Percentiles rank a stretch among this genome's conserved stretches.
Evolutionary conservation across 2,888 invertebrate species (phyloP).

Genomic region (Drosophila buzzatii): DNA sequence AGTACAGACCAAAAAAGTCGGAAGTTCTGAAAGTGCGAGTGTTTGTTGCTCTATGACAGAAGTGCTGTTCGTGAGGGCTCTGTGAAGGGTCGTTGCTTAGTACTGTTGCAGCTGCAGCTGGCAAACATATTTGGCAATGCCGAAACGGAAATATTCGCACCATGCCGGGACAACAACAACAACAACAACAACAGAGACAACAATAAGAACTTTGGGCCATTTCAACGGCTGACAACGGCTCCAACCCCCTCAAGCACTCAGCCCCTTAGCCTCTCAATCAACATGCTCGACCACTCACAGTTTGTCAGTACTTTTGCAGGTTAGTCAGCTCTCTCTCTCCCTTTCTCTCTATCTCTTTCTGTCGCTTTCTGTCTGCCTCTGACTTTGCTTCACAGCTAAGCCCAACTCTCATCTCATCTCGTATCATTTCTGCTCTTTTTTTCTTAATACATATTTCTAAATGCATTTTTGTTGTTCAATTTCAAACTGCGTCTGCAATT

Average conservation of each 20-base stretch:
- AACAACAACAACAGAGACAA: slow-evolving; percentile 24
- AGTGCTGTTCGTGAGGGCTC: not conserved
- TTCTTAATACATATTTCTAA: slow-evolving; percentile 69
- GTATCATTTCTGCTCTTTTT: slow-evolving; percentile 36
- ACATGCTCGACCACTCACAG: slow-evolving; percentile 55
- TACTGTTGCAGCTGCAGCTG: slow-evolving; percentile 54
- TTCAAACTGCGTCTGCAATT: slow-evolving; percentile 77
- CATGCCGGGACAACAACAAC: slow-evolving; percentile 67
- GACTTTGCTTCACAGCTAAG: not conserved
- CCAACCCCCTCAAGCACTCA: not conserved
- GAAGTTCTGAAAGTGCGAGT: slow-evolving; percentile 77
- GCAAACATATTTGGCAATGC: slow-evolving; percentile 79
- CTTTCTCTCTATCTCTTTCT: slow-evolving; percentile 1
- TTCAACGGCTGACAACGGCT: slow-evolving; percentile 68
- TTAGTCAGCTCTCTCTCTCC: slow-evolving; percentile 51
- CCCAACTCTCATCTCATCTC: slow-evolving; percentile 9
- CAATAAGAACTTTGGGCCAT: slow-evolving; percentile 68
- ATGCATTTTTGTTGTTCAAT: slow-evolving; percentile 81
- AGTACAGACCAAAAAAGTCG: slow-evolving; percentile 40
- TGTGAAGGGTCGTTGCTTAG: slow-evolving; percentile 2
- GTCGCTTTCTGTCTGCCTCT: not conserved
- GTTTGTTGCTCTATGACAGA: slow-evolving; percentile 54
- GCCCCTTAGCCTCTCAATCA: slow-evolving; percentile 20
- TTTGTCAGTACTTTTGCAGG: slow-evolving; percentile 68
- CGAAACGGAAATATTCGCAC: slow-evolving; percentile 82